Percentiles rank a stretch among this genome's conserved stretches.
Evolutionary conservation across 2,888 invertebrate genomes (phyloP).

Genomic region (Pocota personata): DNA sequence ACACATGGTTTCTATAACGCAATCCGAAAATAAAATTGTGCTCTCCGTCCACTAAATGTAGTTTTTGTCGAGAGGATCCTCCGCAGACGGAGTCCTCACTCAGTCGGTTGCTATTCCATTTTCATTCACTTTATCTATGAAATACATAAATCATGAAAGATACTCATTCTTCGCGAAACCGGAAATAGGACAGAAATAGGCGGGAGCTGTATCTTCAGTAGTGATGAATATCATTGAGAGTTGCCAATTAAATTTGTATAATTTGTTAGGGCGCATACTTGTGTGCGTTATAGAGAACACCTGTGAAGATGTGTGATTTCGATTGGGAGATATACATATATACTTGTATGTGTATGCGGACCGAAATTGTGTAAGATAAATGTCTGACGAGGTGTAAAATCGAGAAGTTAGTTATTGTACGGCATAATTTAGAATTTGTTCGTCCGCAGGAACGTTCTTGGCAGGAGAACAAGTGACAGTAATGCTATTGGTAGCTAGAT

Average conservation of each 20-base stretch:
- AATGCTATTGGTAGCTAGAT: neutral
- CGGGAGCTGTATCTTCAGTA: neutral
- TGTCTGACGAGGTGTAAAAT: conserved; percentile 68
- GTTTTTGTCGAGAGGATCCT: neutral
- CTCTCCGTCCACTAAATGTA: neutral
- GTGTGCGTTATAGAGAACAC: conserved; percentile 20
- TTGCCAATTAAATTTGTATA: conserved; percentile 54
- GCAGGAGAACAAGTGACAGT: conserved; percentile 22
- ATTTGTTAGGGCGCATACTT: conserved; percentile 4
- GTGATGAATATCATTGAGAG: conserved; percentile 48
- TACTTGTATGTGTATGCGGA: neutral
- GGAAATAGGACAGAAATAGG: conserved; percentile 65
- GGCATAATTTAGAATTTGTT: conserved; percentile 32
- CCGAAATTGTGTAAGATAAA: conserved; percentile 23
- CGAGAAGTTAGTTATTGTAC: conserved; percentile 52
- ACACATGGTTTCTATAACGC: conserved; percentile 66
- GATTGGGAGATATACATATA: conserved; percentile 3
- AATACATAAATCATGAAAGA: conserved; percentile 31
- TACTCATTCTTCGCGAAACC: conserved; percentile 37
- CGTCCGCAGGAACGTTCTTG: conserved; percentile 29
- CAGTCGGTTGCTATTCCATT: conserved; percentile 2
- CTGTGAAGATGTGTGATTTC: conserved; percentile 39
- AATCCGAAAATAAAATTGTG: conserved; percentile 50
- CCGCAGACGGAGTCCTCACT: neutral
- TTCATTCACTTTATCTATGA: conserved; percentile 20